Percentiles rank a stretch among this genome's conserved stretches.
phyloP scores from a whole-genome alignment of 2,113 vertebrate genomes.

The Amazona vittata region DNA sequence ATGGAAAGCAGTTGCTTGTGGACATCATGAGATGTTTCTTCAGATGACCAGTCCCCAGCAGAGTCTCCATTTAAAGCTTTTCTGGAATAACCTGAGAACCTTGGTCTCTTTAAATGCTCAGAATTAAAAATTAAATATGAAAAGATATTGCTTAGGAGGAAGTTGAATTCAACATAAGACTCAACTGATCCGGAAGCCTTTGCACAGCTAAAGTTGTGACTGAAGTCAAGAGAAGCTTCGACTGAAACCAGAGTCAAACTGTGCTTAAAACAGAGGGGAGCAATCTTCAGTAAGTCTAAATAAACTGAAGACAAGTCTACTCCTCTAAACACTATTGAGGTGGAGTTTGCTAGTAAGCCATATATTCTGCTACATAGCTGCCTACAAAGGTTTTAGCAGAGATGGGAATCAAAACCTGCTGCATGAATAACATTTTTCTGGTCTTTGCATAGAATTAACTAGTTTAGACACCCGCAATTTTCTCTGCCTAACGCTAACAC shows the following conservation, averaged over 20 bases:
- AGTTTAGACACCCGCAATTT: not conserved
- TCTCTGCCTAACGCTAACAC: not conserved
- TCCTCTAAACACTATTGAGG: not conserved
- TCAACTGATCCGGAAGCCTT: not conserved
- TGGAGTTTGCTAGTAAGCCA: not conserved
- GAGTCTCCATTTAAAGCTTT: not conserved
- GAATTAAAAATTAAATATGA: not conserved
- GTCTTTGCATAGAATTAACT: not conserved
- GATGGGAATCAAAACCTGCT: not conserved
- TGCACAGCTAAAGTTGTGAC: not conserved
- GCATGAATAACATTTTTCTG: not conserved
- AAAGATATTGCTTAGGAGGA: not conserved
- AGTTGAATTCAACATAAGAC: not conserved
- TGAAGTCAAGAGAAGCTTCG: not conserved
- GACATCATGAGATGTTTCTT: not conserved
- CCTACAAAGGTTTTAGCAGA: not conserved
- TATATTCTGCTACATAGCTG: not conserved
- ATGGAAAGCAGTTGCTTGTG: not conserved
- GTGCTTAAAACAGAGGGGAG: not conserved
- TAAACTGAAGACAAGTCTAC: not conserved
- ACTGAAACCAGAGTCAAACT: not conserved
- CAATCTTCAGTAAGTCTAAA: not conserved
- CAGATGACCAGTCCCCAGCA: not conserved
- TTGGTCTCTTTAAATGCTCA: not conserved
- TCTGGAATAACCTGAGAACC: not conserved